Evolutionary conservation across 2,888 invertebrate species (phyloP).

Genomic region (Pharmacophagus antenor): DNA sequence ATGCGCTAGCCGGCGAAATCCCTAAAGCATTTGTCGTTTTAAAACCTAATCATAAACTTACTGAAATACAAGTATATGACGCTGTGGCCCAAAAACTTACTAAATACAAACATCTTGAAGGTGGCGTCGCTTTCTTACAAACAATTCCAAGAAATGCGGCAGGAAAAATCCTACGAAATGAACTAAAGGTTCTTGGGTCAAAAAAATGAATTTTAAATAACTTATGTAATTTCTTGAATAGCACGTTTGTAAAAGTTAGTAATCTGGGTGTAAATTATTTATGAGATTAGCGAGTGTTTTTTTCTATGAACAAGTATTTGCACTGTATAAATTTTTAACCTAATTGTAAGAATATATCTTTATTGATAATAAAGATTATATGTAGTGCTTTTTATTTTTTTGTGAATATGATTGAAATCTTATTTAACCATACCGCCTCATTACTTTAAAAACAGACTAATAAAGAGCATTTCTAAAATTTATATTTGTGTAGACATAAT

Average conservation of each 20-base stretch:
- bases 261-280: not conserved
- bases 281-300: too few relatives aligned
- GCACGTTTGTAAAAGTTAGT: too few relatives aligned
- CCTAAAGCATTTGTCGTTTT: constrained; percentile 88
- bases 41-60: constrained; percentile 75
- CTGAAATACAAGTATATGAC: constrained; percentile 79
- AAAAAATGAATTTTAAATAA: constrained; percentile 34
- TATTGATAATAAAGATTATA: not conserved
- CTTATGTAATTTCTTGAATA: not conserved
- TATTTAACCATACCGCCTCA: too few relatives aligned
- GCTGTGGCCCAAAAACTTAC: constrained; percentile 84
- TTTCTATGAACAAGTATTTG: not conserved
- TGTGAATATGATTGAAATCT: not conserved
- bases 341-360: not conserved
- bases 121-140: constrained; percentile 85
- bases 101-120: constrained; percentile 86
- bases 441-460: too few relatives aligned
- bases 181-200: constrained; percentile 78
- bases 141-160: constrained; percentile 87
- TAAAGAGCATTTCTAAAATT: too few relatives aligned
- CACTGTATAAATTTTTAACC: not conserved
- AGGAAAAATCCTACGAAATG: constrained; percentile 88
- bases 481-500: too few relatives aligned
- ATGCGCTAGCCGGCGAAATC: constrained; percentile 86
- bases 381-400: not conserved